These are phyloP conservation scores for Tupiocoris notatus DNA, from an alignment of 2,888 invertebrate species.

Conservation along the genomic window DNA sequence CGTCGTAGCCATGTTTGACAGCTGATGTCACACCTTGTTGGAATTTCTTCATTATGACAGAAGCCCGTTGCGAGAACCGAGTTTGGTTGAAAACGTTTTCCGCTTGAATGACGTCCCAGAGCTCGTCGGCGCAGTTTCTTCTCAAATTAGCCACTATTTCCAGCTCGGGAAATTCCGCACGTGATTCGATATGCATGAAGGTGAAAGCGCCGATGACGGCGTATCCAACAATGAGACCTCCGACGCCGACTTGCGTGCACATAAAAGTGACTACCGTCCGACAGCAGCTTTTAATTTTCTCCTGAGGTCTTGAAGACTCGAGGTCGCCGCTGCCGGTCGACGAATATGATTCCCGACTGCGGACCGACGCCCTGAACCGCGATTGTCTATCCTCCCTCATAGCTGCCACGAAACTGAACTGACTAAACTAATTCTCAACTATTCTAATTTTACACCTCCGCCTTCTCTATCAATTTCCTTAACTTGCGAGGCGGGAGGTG, in stretches of 20 bases:
- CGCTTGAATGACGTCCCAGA: conserved; percentile 67
- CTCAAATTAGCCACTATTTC: conserved; percentile 57
- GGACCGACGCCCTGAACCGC: conserved; percentile 59
- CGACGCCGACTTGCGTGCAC: conserved; percentile 90
- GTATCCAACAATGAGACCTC: conserved; percentile 81
- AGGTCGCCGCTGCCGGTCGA: conserved; percentile 62
- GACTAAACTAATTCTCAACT: not conserved
- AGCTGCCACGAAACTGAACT: conserved; percentile 16
- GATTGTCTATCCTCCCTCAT: conserved; percentile 34
- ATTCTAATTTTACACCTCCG: not conserved
- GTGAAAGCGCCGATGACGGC: conserved; percentile 81
- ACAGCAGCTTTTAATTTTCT: conserved; percentile 77
- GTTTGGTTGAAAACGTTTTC: conserved; percentile 69
- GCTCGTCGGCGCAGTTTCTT: conserved; percentile 59
- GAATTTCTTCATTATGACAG: conserved; percentile 64
- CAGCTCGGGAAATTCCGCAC: conserved; percentile 55
- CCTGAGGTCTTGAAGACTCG: conserved; percentile 37
- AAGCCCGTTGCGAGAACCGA: conserved; percentile 63
- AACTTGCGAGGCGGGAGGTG: not conserved
- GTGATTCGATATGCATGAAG: conserved; percentile 72
- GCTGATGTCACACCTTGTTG: conserved; percentile 67
- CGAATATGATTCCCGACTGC: conserved; percentile 63
- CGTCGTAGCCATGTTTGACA: conserved; percentile 72
- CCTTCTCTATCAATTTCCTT: not conserved
- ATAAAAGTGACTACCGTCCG: conserved; percentile 84